Percentiles rank a stretch among this genome's conserved stretches.
Evolutionary conservation across 1,140 invertebrate species (phyloP).

Genomic region (Drosophila neocordata): DNA sequence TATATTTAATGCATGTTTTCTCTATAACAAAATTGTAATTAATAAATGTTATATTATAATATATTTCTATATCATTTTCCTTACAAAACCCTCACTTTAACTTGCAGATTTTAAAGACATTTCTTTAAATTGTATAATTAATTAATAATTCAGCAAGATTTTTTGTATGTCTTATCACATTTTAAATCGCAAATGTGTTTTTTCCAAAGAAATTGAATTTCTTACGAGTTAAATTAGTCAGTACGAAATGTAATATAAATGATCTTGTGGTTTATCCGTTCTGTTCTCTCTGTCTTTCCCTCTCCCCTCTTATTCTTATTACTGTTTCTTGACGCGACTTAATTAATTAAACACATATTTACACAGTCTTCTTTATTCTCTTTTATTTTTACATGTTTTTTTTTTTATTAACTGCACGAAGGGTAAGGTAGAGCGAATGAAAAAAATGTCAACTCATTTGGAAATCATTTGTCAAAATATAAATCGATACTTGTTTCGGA

Average conservation of each 20-base stretch:
- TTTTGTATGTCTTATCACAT: background rate
- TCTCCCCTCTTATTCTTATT: background rate
- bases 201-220: background rate
- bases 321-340: constrained; percentile 63
- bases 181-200: background rate
- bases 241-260: background rate
- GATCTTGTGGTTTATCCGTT: constrained; percentile 9
- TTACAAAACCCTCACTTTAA: too few species aligned
- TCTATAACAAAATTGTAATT: too few species aligned
- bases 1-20: too few species aligned
- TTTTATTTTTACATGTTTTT: constrained; percentile 15
- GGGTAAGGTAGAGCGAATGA: background rate
- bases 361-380: constrained; percentile 32
- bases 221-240: background rate
- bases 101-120: too few species aligned
- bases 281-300: background rate
- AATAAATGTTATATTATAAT: too few species aligned
- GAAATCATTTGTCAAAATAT: constrained; percentile 80
- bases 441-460: constrained; percentile 77
- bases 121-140: background rate
- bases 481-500: constrained; percentile 60
- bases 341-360: constrained; percentile 76
- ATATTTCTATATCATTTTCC: too few species aligned
- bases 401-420: constrained; percentile 50
- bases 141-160: background rate